phyloP scores from a whole-genome alignment of 2,113 vertebrate genomes.

The Oreamnos americanus region DNA sequence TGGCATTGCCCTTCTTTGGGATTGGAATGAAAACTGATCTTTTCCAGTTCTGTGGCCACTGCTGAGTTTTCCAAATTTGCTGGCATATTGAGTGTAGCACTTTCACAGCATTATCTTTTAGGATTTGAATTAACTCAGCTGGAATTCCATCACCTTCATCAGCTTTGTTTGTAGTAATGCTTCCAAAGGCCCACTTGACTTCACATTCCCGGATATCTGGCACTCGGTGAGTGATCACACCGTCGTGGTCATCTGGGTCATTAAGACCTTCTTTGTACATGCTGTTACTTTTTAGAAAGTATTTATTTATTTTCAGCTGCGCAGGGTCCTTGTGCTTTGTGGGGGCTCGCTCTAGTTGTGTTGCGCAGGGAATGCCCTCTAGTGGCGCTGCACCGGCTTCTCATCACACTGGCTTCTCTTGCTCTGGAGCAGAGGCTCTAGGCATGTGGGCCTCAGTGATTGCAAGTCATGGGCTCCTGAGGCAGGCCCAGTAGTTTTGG shows the following conservation, averaged over 20 bases:
- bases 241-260: neutral
- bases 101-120: neutral
- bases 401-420: neutral
- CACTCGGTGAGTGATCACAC: neutral
- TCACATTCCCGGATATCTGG: neutral
- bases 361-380: accelerated
- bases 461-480: neutral
- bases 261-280: neutral
- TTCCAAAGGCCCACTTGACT: neutral
- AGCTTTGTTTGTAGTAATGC: neutral
- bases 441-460: neutral
- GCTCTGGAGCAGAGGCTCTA: neutral
- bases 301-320: neutral
- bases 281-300: neutral
- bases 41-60: neutral
- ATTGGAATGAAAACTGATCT: neutral
- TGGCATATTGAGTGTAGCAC: neutral
- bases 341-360: neutral
- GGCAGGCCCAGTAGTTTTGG: neutral
- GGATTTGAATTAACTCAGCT: neutral
- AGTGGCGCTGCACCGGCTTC: accelerated
- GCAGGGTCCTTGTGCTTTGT: neutral
- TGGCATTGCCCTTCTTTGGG: neutral
- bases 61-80: neutral
- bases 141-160: neutral